A percentile compares a stretch with the other conserved stretches of the same genome.
These are phyloP conservation scores for Nycticorax nycticorax DNA, from an alignment of 2,113 vertebrate species.

Conservation along the genomic window DNA sequence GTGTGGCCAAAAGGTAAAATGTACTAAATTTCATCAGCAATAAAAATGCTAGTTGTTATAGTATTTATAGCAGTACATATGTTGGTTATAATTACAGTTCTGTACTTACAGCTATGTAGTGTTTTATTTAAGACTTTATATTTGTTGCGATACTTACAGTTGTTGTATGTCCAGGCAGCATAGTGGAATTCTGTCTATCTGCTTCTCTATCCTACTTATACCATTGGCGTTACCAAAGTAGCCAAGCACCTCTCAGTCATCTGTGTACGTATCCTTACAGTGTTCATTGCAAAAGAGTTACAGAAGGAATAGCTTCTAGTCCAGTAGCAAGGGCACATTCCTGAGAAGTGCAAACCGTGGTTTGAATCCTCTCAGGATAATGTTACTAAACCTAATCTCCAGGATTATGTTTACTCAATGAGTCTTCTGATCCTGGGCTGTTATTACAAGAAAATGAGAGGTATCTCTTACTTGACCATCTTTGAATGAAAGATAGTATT, in stretches of 20 bases:
- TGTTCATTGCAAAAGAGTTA: background rate
- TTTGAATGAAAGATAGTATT: background rate
- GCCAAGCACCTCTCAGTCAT: background rate
- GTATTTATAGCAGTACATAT: background rate
- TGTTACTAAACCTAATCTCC: background rate
- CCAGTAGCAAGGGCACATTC: background rate
- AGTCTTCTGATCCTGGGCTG: background rate
- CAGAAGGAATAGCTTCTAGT: background rate
- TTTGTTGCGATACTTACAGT: background rate
- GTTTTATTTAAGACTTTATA: background rate
- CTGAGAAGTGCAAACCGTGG: background rate
- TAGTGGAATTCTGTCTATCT: background rate
- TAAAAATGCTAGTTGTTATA: background rate
- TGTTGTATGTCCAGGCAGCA: background rate
- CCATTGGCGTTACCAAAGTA: background rate
- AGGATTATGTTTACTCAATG: background rate
- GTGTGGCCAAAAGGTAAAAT: background rate
- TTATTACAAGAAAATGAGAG: background rate
- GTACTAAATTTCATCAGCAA: background rate
- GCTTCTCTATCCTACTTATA: background rate
- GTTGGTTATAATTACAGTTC: background rate
- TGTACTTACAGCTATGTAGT: background rate
- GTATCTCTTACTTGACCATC: background rate
- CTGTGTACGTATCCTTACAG: accelerated
- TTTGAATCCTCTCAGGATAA: background rate